Percentiles rank a stretch among this genome's conserved stretches.
Conservation (phyloP, 2,888 invertebrate species). For the Lasioglossum villosulum region DNA sequence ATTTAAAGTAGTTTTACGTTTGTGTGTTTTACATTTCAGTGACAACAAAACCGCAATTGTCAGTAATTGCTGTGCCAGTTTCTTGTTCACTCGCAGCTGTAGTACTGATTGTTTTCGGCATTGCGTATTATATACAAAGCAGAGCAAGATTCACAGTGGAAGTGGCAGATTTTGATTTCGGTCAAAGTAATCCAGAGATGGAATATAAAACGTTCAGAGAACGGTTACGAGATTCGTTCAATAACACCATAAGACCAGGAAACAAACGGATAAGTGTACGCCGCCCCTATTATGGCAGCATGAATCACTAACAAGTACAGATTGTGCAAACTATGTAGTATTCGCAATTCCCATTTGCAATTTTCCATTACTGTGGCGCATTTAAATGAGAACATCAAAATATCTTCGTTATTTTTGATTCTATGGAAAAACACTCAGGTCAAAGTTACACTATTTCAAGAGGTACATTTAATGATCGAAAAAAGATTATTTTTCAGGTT, state of each 20-base stretch:
- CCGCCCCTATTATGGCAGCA: conserved; percentile 82
- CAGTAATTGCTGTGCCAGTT: conserved; percentile 95
- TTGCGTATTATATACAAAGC: conserved; percentile 94
- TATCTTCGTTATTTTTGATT: neutral
- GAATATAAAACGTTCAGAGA: conserved; percentile 95
- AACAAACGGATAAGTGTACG: conserved; percentile 77
- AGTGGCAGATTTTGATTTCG: conserved; percentile 96
- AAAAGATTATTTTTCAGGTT: neutral
- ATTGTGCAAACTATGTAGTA: conserved; percentile 46
- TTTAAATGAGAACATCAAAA: neutral
- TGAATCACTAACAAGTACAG: conserved; percentile 76
- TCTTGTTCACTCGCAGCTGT: conserved; percentile 92
- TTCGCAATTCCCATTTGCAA: conserved; percentile 18
- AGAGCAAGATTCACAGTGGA: conserved; percentile 92
- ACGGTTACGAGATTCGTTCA: conserved; percentile 91
- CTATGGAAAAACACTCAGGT: neutral
- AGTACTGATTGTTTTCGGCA: conserved; percentile 93
- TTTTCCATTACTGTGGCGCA: neutral
- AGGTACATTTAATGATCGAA: neutral
- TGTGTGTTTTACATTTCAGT: conserved; percentile 84
- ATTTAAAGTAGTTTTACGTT: neutral
- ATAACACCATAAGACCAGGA: conserved; percentile 86
- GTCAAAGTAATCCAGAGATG: conserved; percentile 91
- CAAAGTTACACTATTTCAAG: neutral
- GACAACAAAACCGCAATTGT: conserved; percentile 92